Evolutionary conservation across 2,113 vertebrate species (phyloP), one percentile per base, ranked within the genome.

Genomic region (Passer domesticus): DNA sequence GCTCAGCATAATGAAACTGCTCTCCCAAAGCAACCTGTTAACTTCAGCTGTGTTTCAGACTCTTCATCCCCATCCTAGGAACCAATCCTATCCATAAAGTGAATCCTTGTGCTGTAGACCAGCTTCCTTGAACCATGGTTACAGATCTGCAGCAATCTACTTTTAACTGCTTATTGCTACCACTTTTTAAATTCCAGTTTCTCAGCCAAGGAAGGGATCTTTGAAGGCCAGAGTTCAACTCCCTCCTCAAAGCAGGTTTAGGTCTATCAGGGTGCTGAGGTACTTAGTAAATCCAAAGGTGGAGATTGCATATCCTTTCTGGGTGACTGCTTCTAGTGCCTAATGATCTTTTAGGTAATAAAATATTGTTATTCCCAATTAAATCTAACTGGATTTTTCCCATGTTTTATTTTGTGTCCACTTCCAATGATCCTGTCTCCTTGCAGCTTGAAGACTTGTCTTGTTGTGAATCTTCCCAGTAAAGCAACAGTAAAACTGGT

Each of bases 11-110:
- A 35, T 19, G 44, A 77, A 80, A 33, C 18, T 35, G 17, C 7
- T 59, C 24, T n/a, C 18, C n/a, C 52, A 81, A 64, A 17, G 15
- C 46, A 53, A 41, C 15, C 50, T 35, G 3, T 28, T 58, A 66
- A 41, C 11, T 67, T 37, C 43, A 86, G 20, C 24, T 47, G 16
- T 0, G 1, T 46, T 39, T 63, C 7, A 30, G 23, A 30, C 1
- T 12, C 52, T 39, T 43, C 11, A 58, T 5, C 7, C 25, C 6
- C 13, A 50, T 20, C 37, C 33, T 0, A 67, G 35, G 56, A 55
- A 39, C 3, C 5, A 52, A 44, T 4, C 13, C 43, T 31, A 30
- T 0, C 14, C 1, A 13, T 7, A 4, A 52, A 62, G 15, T 7
- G 30, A 73, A 83, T 21, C 25, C 25, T 35, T 18, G 30, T 23